Conservation (phyloP, 2,888 invertebrate genomes). For the Stramonita haemastoma region DNA sequence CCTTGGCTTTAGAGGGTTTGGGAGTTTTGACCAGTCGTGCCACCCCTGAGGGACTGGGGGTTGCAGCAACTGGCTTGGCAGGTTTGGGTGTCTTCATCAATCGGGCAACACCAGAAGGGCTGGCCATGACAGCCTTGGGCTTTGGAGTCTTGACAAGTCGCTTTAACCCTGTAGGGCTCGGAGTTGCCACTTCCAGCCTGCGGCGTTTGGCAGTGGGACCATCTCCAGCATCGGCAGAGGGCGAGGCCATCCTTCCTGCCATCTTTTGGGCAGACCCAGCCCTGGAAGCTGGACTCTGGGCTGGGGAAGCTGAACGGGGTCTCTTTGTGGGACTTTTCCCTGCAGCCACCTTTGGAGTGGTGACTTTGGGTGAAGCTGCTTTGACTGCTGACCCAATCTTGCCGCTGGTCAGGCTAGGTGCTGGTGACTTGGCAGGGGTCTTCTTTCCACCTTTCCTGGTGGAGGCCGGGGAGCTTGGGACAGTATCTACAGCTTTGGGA, state of each 20-base stretch:
- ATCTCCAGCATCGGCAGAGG: constrained; percentile 30
- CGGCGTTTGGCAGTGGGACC: constrained; percentile 32
- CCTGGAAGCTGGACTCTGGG: constrained; percentile 30
- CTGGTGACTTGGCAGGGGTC: no score
- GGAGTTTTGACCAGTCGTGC: constrained; percentile 45
- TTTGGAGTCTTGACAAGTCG: constrained; percentile 47
- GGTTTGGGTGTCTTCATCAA: constrained; percentile 45
- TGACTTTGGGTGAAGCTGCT: background rate
- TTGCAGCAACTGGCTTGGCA: constrained; percentile 21
- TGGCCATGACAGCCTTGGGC: constrained; percentile 30
- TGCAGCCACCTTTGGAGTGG: background rate
- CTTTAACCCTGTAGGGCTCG: constrained; percentile 44
- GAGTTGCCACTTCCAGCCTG: constrained; percentile 26
- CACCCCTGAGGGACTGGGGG: constrained; percentile 41
- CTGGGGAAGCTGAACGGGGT: background rate
- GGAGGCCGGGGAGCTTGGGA: no score
- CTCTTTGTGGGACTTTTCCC: background rate
- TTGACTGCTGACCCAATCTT: background rate
- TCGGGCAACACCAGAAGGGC: constrained; percentile 42
- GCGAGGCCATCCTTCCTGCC: background rate
- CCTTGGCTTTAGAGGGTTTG: constrained; percentile 24
- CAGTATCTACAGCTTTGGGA: background rate
- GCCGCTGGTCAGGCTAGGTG: no score
- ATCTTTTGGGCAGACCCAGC: constrained; percentile 37
- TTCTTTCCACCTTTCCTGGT: no score